Conservation (phyloP, 2,888 invertebrate species). For the Hydrotaea diabolus region DNA sequence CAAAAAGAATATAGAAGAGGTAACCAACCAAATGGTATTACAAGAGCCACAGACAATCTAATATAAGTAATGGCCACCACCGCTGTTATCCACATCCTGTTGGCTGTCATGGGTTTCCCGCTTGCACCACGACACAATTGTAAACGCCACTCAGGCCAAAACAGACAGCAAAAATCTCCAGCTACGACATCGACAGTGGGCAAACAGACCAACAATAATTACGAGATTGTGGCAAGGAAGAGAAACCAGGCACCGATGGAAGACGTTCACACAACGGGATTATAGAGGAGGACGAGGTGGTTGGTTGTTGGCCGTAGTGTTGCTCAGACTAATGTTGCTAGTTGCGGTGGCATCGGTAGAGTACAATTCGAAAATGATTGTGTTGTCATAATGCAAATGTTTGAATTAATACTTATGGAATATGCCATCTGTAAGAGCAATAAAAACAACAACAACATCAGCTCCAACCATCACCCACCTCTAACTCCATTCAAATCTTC, state of each 20-base stretch:
- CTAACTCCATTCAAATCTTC: too few species aligned
- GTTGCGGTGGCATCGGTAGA: not conserved
- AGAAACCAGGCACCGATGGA: not conserved
- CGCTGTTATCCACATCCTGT: conserved; percentile 9
- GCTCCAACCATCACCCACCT: too few species aligned
- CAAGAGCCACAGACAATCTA: not conserved
- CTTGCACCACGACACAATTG: not conserved
- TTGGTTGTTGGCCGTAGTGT: too few species aligned
- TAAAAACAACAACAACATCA: not conserved
- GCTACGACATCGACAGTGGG: not conserved
- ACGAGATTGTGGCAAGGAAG: not conserved
- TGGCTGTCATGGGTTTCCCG: not conserved
- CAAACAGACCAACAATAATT: conserved; percentile 10
- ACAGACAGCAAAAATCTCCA: not conserved
- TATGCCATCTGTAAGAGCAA: conserved; percentile 11
- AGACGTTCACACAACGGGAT: too few species aligned
- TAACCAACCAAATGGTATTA: conserved; percentile 22
- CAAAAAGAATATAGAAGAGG: not conserved
- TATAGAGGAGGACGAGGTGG: not conserved
- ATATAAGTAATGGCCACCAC: conserved; percentile 3
- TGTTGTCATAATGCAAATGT: conserved; percentile 41
- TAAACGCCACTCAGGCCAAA: not conserved
- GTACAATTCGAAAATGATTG: conserved; percentile 27
- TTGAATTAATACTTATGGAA: conserved; percentile 38
- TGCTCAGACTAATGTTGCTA: not conserved